Evolutionary conservation across 2,888 invertebrate genomes (phyloP), one percentile per base, ranked within the genome.

Genomic region (Laspeyria flexula): DNA sequence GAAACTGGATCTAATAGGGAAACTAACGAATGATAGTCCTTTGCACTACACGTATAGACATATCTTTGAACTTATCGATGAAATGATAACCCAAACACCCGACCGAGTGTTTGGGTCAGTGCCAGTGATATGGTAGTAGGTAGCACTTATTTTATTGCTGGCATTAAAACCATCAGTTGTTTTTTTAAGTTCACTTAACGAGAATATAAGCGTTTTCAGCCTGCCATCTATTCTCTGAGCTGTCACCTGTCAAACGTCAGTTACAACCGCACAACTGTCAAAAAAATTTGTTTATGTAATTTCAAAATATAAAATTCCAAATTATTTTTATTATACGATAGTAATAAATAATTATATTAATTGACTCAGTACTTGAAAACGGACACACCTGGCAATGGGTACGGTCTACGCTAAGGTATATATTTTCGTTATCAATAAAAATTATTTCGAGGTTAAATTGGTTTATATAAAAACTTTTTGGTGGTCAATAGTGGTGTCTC

Each of bases 241-340:
- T 21, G 21, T 21, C 21, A 21, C 6, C 25, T 31, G 31, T 31
- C 29, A 29, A 29, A 11, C 29, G 13, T 1, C 31, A 13, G 31
- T 13, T 10, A 31, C n/a, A n/a, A n/a, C n/a, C n/a, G n/a, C n/a
- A 39, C 27, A 40, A 42, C 37, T 70, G 67, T 63, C 67, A 66
- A 59, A 63, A 66, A 59, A 63, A 48, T 82, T 83, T 48, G 42
- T 48, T 48, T 48, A 82, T 81, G 75, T 83, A 82, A 81, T 81
- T 81, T 42, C 73, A 77, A 80, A 76, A 71, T 34, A 33, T 73
- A 58, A 77, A 67, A 48, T 77, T 78, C 72, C 39, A 80, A 79
- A 79, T 79, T 71, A 40, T 30, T 13, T 27, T 40, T 33, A 47
- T 11, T 7, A 25, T 4, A 25, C 9, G 9, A 25, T 25, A 25